Evolutionary conservation across 2,113 vertebrate genomes (phyloP).

Genomic region (Panthera uncia): DNA sequence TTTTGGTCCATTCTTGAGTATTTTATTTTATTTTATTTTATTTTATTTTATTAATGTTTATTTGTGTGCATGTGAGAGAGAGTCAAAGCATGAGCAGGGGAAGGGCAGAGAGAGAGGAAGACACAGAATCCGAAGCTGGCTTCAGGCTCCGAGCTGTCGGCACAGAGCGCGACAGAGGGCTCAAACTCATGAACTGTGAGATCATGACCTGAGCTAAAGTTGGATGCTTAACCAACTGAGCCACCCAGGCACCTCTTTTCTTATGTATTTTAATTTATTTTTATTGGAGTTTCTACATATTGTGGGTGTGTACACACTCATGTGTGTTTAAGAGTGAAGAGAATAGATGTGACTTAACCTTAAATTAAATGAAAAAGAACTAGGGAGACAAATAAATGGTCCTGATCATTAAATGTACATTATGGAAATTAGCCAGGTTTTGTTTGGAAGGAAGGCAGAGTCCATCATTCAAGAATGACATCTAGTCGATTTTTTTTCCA

Average conservation of each 20-base stretch:
- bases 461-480: slow-evolving; percentile 39
- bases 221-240: no score
- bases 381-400: neutral
- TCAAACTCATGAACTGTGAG: no score
- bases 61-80: no score
- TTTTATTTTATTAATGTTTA: no score
- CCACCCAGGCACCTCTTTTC: no score
- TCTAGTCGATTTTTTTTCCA: neutral
- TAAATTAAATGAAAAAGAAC: slow-evolving; percentile 45
- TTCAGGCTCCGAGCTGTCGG: no score
- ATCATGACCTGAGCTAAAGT: no score
- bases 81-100: no score
- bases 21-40: no score
- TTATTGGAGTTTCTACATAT: neutral
- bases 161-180: no score
- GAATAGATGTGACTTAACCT: neutral
- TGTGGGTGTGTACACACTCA: neutral
- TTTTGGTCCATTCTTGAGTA: neutral
- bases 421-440: slow-evolving; percentile 41
- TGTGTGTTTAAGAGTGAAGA: neutral
- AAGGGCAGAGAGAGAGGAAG: no score
- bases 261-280: neutral
- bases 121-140: no score
- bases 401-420: slow-evolving; percentile 11
- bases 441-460: slow-evolving; percentile 35